Conservation (phyloP, 2,797 vertebrate species). For the Sebastes baramenuke region DNA sequence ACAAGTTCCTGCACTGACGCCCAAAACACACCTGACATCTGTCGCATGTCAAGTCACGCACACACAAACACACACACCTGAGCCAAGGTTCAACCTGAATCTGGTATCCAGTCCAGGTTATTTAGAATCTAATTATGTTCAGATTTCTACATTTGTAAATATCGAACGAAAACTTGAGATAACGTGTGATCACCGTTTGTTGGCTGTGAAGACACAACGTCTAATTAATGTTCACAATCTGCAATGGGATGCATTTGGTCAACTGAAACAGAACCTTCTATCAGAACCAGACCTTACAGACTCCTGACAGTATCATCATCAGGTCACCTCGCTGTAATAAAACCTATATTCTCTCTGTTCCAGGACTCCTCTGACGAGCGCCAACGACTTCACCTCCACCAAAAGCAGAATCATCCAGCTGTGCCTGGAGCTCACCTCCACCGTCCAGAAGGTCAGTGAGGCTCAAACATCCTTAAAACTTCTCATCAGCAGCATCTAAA, state of each 20-base stretch:
- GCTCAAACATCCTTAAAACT: background rate
- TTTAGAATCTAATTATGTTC: background rate
- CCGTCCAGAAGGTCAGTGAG: slow-evolving; percentile 93
- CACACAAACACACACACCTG: background rate
- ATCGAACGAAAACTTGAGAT: background rate
- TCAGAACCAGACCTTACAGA: background rate
- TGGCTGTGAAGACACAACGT: background rate
- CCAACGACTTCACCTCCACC: slow-evolving; percentile 89
- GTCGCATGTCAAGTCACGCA: background rate
- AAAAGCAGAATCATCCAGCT: slow-evolving; percentile 96
- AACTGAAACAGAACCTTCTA: background rate
- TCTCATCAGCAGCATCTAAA: background rate
- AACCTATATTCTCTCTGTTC: rapidly evolving
- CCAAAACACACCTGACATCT: background rate
- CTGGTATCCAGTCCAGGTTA: rapidly evolving
- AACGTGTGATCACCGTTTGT: background rate
- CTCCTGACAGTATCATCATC: background rate
- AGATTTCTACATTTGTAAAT: background rate
- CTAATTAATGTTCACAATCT: background rate
- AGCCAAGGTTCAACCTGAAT: background rate
- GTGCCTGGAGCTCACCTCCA: slow-evolving; percentile 94
- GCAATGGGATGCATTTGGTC: background rate
- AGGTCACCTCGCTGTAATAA: background rate
- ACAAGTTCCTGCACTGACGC: background rate
- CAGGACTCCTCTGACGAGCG: slow-evolving; percentile 89